Conservation (phyloP, 2,888 invertebrate genomes). For the Patella depressa region DNA sequence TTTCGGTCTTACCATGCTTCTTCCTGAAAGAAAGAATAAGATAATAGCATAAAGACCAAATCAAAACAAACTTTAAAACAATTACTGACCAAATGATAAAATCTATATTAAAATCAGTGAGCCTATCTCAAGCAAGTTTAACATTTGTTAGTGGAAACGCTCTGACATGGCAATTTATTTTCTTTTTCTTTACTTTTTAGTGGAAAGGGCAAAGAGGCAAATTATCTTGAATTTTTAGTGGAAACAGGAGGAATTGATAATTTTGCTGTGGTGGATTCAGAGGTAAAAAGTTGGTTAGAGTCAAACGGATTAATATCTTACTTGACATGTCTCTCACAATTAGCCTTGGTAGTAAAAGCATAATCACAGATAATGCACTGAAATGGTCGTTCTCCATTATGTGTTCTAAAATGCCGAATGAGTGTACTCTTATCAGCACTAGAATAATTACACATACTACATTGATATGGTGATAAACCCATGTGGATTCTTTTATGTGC, state of each 20-base stretch:
- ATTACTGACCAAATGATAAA: no score
- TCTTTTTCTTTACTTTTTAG: no score
- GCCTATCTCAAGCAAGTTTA: no score
- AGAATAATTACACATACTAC: conserved; percentile 92
- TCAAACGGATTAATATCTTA: conserved; percentile 31
- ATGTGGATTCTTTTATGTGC: conserved; percentile 78
- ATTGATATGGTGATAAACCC: conserved; percentile 85
- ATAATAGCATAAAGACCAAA: no score
- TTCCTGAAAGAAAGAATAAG: conserved; percentile 75
- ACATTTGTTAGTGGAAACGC: no score
- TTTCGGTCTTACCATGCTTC: conserved; percentile 86
- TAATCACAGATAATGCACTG: conserved; percentile 96
- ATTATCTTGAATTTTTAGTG: no score
- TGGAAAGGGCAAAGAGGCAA: no score
- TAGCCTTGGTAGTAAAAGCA: conserved; percentile 97
- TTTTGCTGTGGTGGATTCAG: no score
- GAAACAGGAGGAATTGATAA: no score
- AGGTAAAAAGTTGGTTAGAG: no score
- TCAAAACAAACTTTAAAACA: not conserved
- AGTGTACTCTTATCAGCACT: conserved; percentile 92
- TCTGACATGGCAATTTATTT: no score
- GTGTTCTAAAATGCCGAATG: conserved; percentile 91
- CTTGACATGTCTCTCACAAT: conserved; percentile 92
- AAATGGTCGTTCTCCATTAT: conserved; percentile 95
- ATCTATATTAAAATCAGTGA: no score